phyloP scores from a whole-genome alignment of 2,888 invertebrate genomes.

The Yponomeuta malinellus region DNA sequence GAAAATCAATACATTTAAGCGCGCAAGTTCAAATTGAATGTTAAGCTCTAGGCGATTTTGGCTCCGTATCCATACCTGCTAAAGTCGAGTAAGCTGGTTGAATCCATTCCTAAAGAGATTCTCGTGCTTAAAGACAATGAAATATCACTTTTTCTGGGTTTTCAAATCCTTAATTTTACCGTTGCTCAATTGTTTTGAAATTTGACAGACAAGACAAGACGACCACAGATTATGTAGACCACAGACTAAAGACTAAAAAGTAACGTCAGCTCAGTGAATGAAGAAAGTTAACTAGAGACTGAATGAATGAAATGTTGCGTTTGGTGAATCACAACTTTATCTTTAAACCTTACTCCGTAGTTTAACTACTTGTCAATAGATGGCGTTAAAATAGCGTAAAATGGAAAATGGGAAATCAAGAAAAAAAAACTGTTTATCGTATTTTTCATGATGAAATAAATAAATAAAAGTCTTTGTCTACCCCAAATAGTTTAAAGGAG shows the following conservation, averaged over 20 bases:
- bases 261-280: background rate
- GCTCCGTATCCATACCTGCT: conserved; percentile 38
- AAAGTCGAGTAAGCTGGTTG: conserved; percentile 30
- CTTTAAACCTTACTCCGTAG: no score
- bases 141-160: background rate
- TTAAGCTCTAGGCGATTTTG: conserved; percentile 3
- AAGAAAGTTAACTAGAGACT: background rate
- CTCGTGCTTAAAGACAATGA: conserved; percentile 17
- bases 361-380: no score
- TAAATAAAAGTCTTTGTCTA: background rate
- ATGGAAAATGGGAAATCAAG: background rate
- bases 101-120: conserved; percentile 42
- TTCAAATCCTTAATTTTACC: background rate
- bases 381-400: background rate
- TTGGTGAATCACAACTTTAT: no score
- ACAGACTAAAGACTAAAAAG: no score
- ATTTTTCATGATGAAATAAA: no score
- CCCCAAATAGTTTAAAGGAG: background rate
- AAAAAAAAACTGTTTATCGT: background rate
- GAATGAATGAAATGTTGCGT: background rate
- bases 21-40: conserved; percentile 62
- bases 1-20: conserved; percentile 72
- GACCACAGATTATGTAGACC: no score
- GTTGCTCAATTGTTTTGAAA: conserved; percentile 62
- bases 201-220: conserved; percentile 72